Evolutionary conservation across 1,140 invertebrate genomes (phyloP).

Genomic region (Stratiolaelaps scimitus): DNA sequence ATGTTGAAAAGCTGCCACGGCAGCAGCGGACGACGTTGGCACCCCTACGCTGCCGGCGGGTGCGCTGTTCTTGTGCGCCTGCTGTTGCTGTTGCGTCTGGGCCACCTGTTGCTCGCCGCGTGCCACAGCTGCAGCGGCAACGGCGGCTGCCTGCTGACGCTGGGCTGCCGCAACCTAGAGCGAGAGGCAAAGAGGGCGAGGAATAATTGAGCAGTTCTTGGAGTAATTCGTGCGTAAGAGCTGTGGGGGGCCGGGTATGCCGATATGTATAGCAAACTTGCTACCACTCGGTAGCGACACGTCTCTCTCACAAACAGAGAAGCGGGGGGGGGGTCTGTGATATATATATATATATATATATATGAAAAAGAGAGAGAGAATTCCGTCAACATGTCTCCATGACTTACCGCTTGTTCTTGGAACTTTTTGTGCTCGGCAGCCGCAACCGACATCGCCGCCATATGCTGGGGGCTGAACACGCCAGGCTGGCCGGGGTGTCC

Average conservation of each 20-base stretch:
- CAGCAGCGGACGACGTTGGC: slow-evolving; percentile 1
- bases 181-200: neutral
- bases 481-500: slow-evolving; percentile 6
- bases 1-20: slow-evolving; percentile 3
- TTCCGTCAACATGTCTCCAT: neutral
- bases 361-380: neutral
- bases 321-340: neutral
- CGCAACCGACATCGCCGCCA: slow-evolving; percentile 1
- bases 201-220: neutral
- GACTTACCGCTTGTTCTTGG: slow-evolving; percentile 23
- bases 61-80: neutral
- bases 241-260: neutral
- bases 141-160: slow-evolving; percentile 11
- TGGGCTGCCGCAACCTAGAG: slow-evolving; percentile 1
- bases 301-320: too few species aligned
- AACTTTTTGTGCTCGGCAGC: slow-evolving; percentile 13
- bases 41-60: neutral
- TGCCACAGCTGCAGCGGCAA: neutral
- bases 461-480: slow-evolving; percentile 24
- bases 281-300: too few species aligned
- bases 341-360: neutral
- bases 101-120: too few species aligned
- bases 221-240: neutral
- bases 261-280: too few species aligned
- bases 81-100: neutral